Percentiles rank a stretch among this genome's conserved stretches.
Conservation (phyloP, 2,888 invertebrate species). For the Drosophila rubida region DNA sequence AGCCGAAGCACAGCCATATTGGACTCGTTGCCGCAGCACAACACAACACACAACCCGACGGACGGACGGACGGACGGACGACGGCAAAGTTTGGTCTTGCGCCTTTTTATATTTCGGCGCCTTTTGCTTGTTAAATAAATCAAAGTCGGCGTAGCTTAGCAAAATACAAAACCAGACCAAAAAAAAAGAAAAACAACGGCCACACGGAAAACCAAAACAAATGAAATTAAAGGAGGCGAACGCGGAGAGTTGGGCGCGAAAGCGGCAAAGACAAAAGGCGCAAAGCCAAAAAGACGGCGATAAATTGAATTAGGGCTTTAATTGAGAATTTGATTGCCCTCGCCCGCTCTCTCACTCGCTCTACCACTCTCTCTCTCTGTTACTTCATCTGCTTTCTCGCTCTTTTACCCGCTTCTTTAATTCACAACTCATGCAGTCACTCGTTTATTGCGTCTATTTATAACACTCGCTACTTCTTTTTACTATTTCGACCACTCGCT, state of each 20-base stretch:
- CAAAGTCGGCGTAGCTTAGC: slow-evolving; percentile 62
- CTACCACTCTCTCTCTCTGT: not conserved
- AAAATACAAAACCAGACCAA: slow-evolving; percentile 17
- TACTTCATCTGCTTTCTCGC: not conserved
- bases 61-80: slow-evolving; percentile 27
- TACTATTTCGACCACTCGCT: too few relatives aligned
- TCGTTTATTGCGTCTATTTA: too few relatives aligned
- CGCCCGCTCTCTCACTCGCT: not conserved
- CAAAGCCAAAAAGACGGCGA: slow-evolving; percentile 46
- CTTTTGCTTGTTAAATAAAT: slow-evolving; percentile 70
- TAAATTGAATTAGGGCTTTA: slow-evolving; percentile 74
- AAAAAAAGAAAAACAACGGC: slow-evolving; percentile 4
- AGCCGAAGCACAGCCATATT: slow-evolving; percentile 8
- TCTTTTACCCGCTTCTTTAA: too few relatives aligned
- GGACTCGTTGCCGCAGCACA: not conserved
- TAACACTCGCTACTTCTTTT: too few relatives aligned
- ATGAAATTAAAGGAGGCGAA: not conserved
- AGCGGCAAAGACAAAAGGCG: slow-evolving; percentile 19
- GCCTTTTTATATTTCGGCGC: slow-evolving; percentile 59
- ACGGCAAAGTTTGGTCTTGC: slow-evolving; percentile 66
- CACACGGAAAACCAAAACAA: not conserved
- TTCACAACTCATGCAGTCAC: too few relatives aligned
- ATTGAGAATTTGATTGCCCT: slow-evolving; percentile 55
- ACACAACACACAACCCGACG: slow-evolving; percentile 3
- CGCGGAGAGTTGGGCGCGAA: not conserved